phyloP scores from a whole-genome alignment of 2,113 vertebrate genomes.

The Leucopsar rothschildi region DNA sequence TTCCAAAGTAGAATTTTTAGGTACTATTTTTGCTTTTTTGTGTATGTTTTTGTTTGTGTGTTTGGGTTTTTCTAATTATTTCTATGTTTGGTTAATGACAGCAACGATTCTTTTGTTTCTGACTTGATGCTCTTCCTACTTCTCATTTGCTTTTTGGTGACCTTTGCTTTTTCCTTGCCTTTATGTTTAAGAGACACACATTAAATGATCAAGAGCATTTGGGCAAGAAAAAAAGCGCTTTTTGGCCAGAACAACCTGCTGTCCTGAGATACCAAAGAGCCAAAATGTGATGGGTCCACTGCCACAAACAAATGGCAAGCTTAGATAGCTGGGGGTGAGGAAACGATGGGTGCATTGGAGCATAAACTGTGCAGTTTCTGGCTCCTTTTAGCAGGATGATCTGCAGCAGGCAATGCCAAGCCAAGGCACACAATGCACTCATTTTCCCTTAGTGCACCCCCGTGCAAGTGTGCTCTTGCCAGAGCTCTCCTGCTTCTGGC shows the following conservation, averaged over 20 bases:
- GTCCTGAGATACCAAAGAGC: not conserved
- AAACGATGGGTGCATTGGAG: not conserved
- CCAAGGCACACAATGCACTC: not conserved
- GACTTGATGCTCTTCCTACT: not conserved
- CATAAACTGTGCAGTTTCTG: not conserved
- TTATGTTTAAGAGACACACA: not conserved
- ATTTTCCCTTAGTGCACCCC: not conserved
- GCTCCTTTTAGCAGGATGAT: not conserved
- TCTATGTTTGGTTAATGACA: not conserved
- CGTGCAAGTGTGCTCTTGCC: not conserved
- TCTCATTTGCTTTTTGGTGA: not conserved
- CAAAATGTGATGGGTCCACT: not conserved
- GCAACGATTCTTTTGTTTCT: not conserved
- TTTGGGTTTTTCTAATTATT: not conserved
- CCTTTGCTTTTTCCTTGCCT: not conserved
- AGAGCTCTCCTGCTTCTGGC: not conserved
- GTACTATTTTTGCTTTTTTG: not conserved
- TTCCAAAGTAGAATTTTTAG: not conserved
- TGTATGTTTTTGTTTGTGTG: not conserved
- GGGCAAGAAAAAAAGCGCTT: not conserved
- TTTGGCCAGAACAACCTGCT: not conserved
- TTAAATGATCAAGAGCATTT: not conserved
- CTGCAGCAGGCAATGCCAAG: not conserved
- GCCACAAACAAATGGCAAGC: not conserved
- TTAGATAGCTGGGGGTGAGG: not conserved